Evolutionary conservation across 2,888 invertebrate species (phyloP).

Genomic region (Stenichneumon culpator): DNA sequence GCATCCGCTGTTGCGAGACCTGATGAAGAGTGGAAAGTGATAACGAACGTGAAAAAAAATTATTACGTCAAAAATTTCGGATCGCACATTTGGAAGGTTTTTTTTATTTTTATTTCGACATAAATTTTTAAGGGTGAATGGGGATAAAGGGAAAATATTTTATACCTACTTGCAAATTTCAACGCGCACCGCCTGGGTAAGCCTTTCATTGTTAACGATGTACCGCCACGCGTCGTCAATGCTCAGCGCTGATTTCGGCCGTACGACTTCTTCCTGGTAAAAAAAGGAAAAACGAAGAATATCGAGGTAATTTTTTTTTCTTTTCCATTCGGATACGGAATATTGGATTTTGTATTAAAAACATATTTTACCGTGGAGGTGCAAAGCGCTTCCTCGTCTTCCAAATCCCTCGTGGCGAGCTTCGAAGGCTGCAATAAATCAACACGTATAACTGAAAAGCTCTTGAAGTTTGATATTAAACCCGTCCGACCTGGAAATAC

Average conservation of each 20-base stretch:
- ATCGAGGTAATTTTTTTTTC: not conserved
- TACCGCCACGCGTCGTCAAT: slow-evolving; percentile 88
- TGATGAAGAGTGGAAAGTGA: slow-evolving; percentile 58
- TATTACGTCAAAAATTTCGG: too few species aligned
- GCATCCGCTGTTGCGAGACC: slow-evolving; percentile 81
- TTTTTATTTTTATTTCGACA: too few species aligned
- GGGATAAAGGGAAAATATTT: slow-evolving; percentile 1
- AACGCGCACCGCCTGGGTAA: slow-evolving; percentile 90
- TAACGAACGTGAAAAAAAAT: slow-evolving; percentile 9
- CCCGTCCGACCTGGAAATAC: not conserved
- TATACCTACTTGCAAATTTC: slow-evolving; percentile 89
- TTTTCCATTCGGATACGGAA: not conserved
- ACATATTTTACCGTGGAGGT: slow-evolving; percentile 65
- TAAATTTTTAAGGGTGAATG: too few species aligned
- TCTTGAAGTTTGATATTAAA: not conserved
- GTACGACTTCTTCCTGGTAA: slow-evolving; percentile 85
- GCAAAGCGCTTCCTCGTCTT: slow-evolving; percentile 69
- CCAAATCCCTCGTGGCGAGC: slow-evolving; percentile 56
- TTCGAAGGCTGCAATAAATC: slow-evolving; percentile 49
- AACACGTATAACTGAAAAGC: slow-evolving; percentile 6
- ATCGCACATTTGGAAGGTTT: too few species aligned
- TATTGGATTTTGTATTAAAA: slow-evolving; percentile 7
- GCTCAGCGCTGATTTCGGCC: slow-evolving; percentile 88
- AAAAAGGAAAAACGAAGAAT: not conserved
- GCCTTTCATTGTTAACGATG: slow-evolving; percentile 89